Percentiles rank a stretch among this genome's conserved stretches.
These are phyloP conservation scores for Melanostigma gelatinosum DNA, from an alignment of 2,113 vertebrate species.

Conservation along the genomic window DNA sequence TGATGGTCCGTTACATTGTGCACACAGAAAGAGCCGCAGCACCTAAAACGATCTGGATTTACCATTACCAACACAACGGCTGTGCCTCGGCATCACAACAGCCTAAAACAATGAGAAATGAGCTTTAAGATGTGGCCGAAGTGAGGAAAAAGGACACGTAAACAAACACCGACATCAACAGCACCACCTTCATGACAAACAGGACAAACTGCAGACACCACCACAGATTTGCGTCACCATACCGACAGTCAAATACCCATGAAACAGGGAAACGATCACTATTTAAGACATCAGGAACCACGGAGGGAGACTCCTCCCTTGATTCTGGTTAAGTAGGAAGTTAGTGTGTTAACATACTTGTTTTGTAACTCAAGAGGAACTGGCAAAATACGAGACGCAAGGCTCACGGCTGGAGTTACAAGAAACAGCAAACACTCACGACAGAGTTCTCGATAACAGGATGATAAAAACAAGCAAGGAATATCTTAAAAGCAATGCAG, in stretches of 20 bases:
- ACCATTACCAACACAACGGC: background rate
- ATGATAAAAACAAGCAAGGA: constrained; percentile 13
- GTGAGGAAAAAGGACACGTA: constrained; percentile 26
- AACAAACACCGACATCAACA: constrained; percentile 49
- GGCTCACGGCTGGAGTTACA: constrained; percentile 34
- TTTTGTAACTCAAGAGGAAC: constrained; percentile 50
- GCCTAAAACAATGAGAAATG: constrained; percentile 22
- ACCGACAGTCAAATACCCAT: constrained; percentile 50
- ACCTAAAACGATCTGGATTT: constrained; percentile 25
- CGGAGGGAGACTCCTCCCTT: background rate
- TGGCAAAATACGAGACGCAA: constrained; percentile 40
- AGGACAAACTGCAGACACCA: constrained; percentile 48
- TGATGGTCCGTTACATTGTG: constrained; percentile 34
- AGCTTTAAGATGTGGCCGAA: constrained; percentile 35
- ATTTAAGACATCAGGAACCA: constrained; percentile 62
- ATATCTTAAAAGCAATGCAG: constrained; percentile 11
- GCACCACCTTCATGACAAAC: constrained; percentile 56
- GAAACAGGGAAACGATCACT: constrained; percentile 51
- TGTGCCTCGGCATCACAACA: constrained; percentile 18
- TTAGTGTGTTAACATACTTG: constrained; percentile 57
- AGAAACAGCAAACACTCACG: constrained; percentile 50
- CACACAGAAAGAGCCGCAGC: constrained; percentile 41
- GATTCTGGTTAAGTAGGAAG: constrained; percentile 36
- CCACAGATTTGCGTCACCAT: constrained; percentile 49
- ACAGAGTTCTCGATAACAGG: constrained; percentile 15